These are phyloP conservation scores for Acanthisitta chloris DNA, from an alignment of 2,113 vertebrate genomes.

Conservation along the genomic window DNA sequence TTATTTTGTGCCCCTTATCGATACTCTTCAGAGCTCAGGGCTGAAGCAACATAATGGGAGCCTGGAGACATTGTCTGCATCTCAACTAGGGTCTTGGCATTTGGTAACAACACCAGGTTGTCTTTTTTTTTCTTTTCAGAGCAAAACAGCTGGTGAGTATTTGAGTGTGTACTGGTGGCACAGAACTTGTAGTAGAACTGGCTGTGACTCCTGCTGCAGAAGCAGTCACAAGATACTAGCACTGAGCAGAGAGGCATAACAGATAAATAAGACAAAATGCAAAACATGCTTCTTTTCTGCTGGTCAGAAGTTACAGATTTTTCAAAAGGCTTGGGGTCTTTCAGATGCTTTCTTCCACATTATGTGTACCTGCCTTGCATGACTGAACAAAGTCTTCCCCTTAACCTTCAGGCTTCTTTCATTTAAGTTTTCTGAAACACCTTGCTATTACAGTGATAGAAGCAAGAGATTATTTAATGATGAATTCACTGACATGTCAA, in stretches of 20 bases:
- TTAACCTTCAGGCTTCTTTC: constrained; percentile 8
- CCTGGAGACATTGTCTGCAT: constrained; percentile 50
- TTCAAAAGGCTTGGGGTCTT: background rate
- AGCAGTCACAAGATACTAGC: background rate
- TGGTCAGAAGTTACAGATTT: background rate
- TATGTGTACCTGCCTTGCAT: background rate
- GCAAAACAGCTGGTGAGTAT: constrained; percentile 40
- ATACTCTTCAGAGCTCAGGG: constrained; percentile 55
- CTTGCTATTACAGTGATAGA: constrained; percentile 26
- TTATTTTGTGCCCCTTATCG: constrained; percentile 56
- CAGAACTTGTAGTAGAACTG: background rate
- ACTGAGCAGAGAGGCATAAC: background rate
- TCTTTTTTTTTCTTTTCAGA: background rate
- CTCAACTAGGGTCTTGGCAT: constrained; percentile 59
- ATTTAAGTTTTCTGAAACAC: constrained; percentile 7
- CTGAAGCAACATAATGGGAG: constrained; percentile 55
- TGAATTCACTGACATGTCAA: constrained; percentile 37
- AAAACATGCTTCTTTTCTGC: constrained; percentile 26
- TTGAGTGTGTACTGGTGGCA: background rate
- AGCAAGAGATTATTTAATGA: constrained; percentile 52
- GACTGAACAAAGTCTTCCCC: constrained; percentile 16
- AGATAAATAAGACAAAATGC: background rate
- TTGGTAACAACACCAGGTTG: constrained; percentile 42
- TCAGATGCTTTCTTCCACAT: constrained; percentile 26
- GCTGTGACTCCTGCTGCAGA: background rate